Evolutionary conservation across 1,140 invertebrate species (phyloP).

Genomic region (Rhagoletis zephyria): DNA sequence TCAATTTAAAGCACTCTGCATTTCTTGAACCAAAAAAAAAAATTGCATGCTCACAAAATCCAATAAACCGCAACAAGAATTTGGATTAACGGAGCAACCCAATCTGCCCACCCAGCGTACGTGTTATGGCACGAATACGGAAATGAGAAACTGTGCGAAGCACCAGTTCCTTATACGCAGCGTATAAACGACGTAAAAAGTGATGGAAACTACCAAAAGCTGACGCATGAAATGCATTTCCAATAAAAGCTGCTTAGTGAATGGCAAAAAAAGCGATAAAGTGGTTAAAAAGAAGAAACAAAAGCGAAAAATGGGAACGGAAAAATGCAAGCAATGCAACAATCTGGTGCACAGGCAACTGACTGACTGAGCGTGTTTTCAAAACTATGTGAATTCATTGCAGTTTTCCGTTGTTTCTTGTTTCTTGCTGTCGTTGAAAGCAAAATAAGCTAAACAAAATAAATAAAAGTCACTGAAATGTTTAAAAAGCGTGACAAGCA

Average conservation of each 20-base stretch:
- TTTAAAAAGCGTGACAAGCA: neutral
- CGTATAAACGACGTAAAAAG: neutral
- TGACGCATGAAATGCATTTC: slow-evolving; percentile 31
- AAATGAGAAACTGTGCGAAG: slow-evolving; percentile 24
- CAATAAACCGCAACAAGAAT: slow-evolving; percentile 22
- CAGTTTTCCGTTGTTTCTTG: no score
- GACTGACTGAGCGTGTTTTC: no score
- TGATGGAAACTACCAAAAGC: neutral
- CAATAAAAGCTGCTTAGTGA: slow-evolving; percentile 35
- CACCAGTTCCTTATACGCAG: slow-evolving; percentile 3
- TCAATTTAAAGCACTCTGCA: neutral
- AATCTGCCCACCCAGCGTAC: neutral
- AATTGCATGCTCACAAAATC: neutral
- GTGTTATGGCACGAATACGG: neutral
- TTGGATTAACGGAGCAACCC: neutral
- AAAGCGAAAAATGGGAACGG: neutral
- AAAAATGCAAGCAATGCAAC: neutral
- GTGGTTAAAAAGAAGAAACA: neutral
- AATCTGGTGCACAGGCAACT: no score
- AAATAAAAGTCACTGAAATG: neutral
- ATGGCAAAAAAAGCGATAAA: neutral
- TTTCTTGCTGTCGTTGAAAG: neutral
- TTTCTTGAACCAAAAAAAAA: neutral
- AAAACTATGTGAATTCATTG: no score
- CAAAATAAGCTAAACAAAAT: neutral